A percentile compares a stretch with the other conserved stretches of the same genome.
Conservation (phyloP, 1,140 invertebrate species). For the Sarcophaga peregrina region DNA sequence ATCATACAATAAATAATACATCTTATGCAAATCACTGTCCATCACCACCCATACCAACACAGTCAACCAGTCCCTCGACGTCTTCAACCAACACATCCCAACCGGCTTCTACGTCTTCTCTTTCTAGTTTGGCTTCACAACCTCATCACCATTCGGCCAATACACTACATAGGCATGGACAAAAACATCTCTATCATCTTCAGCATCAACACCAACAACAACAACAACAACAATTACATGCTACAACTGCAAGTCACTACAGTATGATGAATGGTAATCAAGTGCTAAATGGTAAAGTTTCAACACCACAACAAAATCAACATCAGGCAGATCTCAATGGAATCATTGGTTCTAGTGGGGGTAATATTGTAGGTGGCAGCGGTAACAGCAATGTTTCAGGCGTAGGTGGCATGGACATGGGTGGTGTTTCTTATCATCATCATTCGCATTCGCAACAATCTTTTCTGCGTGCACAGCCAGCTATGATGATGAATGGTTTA, state of each 20-base stretch:
- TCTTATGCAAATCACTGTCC: constrained; percentile 53
- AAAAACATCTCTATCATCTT: constrained; percentile 45
- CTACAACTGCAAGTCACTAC: background rate
- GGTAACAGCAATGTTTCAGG: background rate
- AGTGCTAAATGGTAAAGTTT: constrained; percentile 43
- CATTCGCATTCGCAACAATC: constrained; percentile 3
- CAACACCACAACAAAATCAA: constrained; percentile 29
- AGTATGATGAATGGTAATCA: constrained; percentile 47
- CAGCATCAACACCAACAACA: constrained; percentile 46
- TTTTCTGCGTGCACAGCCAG: constrained; percentile 13
- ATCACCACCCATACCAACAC: constrained; percentile 55
- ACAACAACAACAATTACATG: constrained; percentile 7
- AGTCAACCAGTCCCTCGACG: constrained; percentile 63
- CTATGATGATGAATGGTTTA: constrained; percentile 35
- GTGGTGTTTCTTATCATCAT: constrained; percentile 37
- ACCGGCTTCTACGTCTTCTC: constrained; percentile 61
- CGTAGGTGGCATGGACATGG: constrained; percentile 32
- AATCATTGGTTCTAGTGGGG: background rate
- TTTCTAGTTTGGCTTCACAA: constrained; percentile 61
- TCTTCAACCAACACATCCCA: constrained; percentile 63
- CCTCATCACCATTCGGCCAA: constrained; percentile 51
- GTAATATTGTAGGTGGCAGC: background rate
- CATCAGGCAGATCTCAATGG: constrained; percentile 30
- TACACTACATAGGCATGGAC: constrained; percentile 47
- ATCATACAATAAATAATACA: constrained; percentile 48